Percentiles rank a stretch among this genome's conserved stretches.
phyloP scores from a whole-genome alignment of 2,113 vertebrate species.

The Perccottus glenii region DNA sequence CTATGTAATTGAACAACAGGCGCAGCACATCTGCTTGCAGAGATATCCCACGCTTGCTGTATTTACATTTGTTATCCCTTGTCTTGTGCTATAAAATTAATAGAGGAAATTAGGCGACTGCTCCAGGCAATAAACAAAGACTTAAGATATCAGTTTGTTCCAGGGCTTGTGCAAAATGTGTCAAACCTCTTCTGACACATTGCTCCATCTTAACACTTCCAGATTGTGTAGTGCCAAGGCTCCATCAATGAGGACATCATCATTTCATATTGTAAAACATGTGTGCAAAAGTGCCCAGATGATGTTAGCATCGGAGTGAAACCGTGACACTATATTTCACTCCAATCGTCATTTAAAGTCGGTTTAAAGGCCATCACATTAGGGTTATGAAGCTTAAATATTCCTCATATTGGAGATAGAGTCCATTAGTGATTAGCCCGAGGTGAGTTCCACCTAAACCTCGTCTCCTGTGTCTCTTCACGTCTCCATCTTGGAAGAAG shows the following conservation, averaged over 20 bases:
- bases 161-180: slow-evolving; percentile 37
- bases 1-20: slow-evolving; percentile 59
- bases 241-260: slow-evolving; percentile 17
- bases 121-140: slow-evolving; percentile 52
- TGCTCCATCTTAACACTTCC: slow-evolving; percentile 23
- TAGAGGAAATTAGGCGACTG: slow-evolving; percentile 54
- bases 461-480: slow-evolving; percentile 10
- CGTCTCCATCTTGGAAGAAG: slow-evolving; percentile 29
- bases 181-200: slow-evolving; percentile 43
- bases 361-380: slow-evolving; percentile 28
- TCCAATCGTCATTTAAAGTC: slow-evolving; percentile 16
- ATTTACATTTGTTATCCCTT: slow-evolving; percentile 55
- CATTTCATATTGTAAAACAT: not conserved
- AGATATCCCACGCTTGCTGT: slow-evolving; percentile 59
- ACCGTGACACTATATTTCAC: not conserved
- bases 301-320: not conserved
- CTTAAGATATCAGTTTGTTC: slow-evolving; percentile 36
- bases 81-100: slow-evolving; percentile 56
- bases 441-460: slow-evolving; percentile 42
- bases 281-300: not conserved
- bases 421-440: slow-evolving; percentile 48
- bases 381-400: slow-evolving; percentile 27
- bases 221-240: slow-evolving; percentile 22
- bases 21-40: slow-evolving; percentile 52
- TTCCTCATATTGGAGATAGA: slow-evolving; percentile 16